Evolutionary conservation across 1,140 invertebrate genomes (phyloP).

Genomic region (Drosophila orosa): DNA sequence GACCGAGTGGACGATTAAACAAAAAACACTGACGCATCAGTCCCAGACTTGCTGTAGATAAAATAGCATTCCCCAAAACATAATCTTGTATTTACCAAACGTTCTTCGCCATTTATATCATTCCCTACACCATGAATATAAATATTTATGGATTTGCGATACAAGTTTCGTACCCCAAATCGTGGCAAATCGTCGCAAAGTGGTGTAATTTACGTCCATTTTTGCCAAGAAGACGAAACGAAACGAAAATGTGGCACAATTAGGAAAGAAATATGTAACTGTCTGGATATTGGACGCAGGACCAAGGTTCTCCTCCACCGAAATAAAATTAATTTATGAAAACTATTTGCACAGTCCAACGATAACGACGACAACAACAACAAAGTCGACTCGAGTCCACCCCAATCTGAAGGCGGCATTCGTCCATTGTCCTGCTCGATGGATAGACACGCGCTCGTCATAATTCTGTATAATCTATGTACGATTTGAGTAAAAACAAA

Average conservation of each 20-base stretch:
- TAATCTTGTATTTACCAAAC: conserved; percentile 19
- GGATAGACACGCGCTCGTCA: conserved; percentile 81
- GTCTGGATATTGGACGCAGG: conserved; percentile 45
- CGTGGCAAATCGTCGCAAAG: conserved; percentile 76
- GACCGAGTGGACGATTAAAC: neutral
- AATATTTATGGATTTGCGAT: conserved; percentile 74
- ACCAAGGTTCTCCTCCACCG: conserved; percentile 39
- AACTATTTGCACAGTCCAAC: conserved; percentile 73
- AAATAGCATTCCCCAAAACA: conserved; percentile 6
- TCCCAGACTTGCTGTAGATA: conserved; percentile 12
- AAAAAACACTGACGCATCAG: conserved; percentile 19
- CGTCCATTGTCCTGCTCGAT: conserved; percentile 72
- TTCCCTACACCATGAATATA: conserved; percentile 57
- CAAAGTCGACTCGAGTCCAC: conserved; percentile 10
- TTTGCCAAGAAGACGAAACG: conserved; percentile 51
- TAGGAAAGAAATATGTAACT: conserved; percentile 74
- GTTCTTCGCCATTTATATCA: conserved; percentile 42
- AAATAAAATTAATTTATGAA: conserved; percentile 84
- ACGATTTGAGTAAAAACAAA: conserved; percentile 83
- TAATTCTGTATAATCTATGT: conserved; percentile 83
- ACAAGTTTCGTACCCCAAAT: conserved; percentile 64
- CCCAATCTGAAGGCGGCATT: conserved; percentile 13
- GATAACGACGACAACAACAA: conserved; percentile 57
- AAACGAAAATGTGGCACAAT: conserved; percentile 69
- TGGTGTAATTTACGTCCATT: conserved; percentile 78